Evolutionary conservation across 1,140 invertebrate species (phyloP).

Genomic region (Zaprionus taronus): DNA sequence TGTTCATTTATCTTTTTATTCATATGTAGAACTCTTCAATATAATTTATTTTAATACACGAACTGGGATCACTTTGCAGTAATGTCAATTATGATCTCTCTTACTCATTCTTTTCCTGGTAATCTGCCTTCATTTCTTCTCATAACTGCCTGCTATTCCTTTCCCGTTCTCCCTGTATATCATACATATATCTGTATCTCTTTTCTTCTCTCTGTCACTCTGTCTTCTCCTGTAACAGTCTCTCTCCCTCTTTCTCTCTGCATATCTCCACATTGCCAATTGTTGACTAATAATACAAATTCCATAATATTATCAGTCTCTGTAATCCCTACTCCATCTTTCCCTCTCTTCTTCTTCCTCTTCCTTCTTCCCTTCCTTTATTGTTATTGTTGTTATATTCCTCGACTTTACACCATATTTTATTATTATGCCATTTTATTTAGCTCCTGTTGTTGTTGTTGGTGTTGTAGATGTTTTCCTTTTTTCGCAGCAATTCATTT

Average conservation of each 20-base stretch:
- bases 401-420: constrained; percentile 24
- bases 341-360: neutral
- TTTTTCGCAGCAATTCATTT: constrained; percentile 65
- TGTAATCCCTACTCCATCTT: neutral
- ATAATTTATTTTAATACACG: too few species aligned
- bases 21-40: too few species aligned
- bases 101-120: too few species aligned
- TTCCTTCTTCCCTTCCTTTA: neutral
- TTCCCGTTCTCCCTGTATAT: neutral
- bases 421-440: constrained; percentile 40
- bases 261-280: neutral
- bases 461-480: neutral
- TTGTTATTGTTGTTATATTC: constrained; percentile 22
- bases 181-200: neutral
- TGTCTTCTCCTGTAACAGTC: neutral
- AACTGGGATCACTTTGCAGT: too few species aligned
- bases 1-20: too few species aligned
- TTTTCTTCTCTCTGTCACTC: neutral
- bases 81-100: too few species aligned
- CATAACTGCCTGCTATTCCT: too few species aligned
- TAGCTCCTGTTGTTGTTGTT: constrained; percentile 7
- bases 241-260: neutral
- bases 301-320: constrained; percentile 1
- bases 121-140: too few species aligned
- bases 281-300: constrained; percentile 14